Percentiles rank a stretch among this genome's conserved stretches.
Evolutionary conservation across 2,113 vertebrate species (phyloP).

Genomic region (Malurus cyaneus): DNA sequence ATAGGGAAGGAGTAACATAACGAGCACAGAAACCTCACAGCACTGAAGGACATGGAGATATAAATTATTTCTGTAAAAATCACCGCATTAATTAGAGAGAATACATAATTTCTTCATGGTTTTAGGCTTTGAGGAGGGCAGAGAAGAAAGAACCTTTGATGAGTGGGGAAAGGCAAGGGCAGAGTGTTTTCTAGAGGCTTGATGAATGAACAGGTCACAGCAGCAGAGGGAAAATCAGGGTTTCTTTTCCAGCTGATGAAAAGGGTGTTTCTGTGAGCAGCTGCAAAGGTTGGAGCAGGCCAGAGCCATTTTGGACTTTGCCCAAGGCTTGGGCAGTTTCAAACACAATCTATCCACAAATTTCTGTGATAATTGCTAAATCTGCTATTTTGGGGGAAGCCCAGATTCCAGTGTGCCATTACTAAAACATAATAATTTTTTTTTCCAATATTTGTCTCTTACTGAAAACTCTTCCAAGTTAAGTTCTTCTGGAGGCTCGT

Average conservation of each 20-base stretch:
- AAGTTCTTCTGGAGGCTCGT: not conserved
- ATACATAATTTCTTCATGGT: not conserved
- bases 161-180: not conserved
- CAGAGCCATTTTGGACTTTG: not conserved
- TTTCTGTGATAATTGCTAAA: not conserved
- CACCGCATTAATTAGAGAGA: slow-evolving; percentile 33
- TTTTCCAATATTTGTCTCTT: not conserved
- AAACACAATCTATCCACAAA: not conserved
- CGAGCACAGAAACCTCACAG: not conserved
- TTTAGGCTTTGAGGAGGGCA: slow-evolving; percentile 16
- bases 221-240: not conserved
- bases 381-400: not conserved
- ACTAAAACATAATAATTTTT: not conserved
- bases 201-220: not conserved
- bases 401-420: not conserved
- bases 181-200: not conserved
- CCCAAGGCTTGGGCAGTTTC: not conserved
- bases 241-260: not conserved
- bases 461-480: not conserved
- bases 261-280: not conserved
- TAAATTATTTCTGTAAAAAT: slow-evolving; percentile 18
- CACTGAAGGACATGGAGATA: not conserved
- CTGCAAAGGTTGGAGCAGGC: not conserved
- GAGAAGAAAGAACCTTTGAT: slow-evolving; percentile 37
- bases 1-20: not conserved